Conservation (phyloP, 2,797 vertebrate genomes). For the Brotogeris chrysoptera region DNA sequence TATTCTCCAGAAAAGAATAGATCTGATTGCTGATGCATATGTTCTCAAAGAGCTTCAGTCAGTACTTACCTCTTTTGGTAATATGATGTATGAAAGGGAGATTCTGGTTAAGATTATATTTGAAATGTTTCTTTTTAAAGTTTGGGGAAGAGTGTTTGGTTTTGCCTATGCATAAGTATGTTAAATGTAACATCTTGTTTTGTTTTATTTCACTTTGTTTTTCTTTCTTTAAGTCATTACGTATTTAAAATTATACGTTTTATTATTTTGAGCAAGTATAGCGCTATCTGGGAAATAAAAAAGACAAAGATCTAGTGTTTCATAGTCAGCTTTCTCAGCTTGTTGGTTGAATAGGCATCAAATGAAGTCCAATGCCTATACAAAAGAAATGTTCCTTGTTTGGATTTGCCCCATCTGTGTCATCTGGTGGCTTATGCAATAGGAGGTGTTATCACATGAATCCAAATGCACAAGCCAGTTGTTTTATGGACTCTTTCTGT, state of each 20-base stretch:
- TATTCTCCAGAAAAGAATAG: neutral
- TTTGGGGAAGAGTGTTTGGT: neutral
- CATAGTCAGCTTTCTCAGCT: conserved; percentile 86
- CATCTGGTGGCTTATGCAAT: conserved; percentile 94
- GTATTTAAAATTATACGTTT: conserved; percentile 32
- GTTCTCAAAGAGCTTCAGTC: neutral
- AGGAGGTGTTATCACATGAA: conserved; percentile 84
- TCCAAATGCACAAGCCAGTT: conserved; percentile 90
- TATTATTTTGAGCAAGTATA: conserved; percentile 74
- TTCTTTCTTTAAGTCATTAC: conserved; percentile 1
- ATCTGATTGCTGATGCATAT: neutral
- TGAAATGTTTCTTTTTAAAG: neutral
- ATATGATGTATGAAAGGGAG: neutral
- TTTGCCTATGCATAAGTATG: neutral
- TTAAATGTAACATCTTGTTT: neutral
- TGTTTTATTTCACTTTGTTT: neutral
- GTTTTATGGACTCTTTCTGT: conserved; percentile 96
- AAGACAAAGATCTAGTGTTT: conserved; percentile 81
- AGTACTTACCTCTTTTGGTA: neutral
- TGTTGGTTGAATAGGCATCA: conserved; percentile 91
- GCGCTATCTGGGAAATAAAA: conserved; percentile 79
- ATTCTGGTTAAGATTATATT: neutral
- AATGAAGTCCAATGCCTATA: conserved; percentile 85
- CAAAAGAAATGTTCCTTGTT: conserved; percentile 90
- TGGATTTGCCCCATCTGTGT: conserved; percentile 96